A percentile compares a stretch with the other conserved stretches of the same genome.
These are phyloP conservation scores for Colostygia pectinataria DNA, from an alignment of 2,888 invertebrate genomes.

Conservation along the genomic window DNA sequence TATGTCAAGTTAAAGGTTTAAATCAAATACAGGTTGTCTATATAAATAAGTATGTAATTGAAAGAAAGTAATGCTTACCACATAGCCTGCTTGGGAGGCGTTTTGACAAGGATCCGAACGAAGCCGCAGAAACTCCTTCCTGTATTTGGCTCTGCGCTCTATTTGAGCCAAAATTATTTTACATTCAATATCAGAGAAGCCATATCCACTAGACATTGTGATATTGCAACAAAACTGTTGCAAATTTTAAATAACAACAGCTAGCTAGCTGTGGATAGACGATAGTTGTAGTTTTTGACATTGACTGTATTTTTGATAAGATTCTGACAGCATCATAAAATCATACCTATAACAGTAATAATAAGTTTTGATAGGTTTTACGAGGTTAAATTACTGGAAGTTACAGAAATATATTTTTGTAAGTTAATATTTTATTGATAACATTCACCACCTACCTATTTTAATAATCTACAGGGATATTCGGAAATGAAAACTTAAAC, in stretches of 20 bases:
- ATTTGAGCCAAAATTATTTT: constrained; percentile 83
- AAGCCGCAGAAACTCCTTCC: constrained; percentile 87
- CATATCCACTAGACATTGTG: constrained; percentile 58
- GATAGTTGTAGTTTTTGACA: too few relatives aligned
- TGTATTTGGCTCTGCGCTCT: constrained; percentile 79
- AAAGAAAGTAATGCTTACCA: constrained; percentile 77
- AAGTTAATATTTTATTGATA: constrained; percentile 3
- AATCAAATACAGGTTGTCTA: too few relatives aligned
- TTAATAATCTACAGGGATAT: constrained; percentile 3
- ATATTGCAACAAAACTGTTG: neutral
- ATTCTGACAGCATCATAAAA: constrained; percentile 7
- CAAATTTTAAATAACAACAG: too few relatives aligned
- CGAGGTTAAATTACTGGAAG: neutral
- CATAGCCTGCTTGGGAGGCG: constrained; percentile 84
- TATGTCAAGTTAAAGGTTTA: too few relatives aligned
- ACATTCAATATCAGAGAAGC: constrained; percentile 74
- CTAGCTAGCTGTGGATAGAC: too few relatives aligned
- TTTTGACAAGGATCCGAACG: constrained; percentile 87
- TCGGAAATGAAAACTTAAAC: constrained; percentile 6
- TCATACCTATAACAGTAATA: neutral
- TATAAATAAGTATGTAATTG: too few relatives aligned
- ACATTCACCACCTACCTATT: constrained; percentile 8
- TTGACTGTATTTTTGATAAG: too few relatives aligned
- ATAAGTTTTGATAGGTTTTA: neutral
- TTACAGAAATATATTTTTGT: neutral